These are phyloP conservation scores for Adelphocoris suturalis DNA, from an alignment of 2,888 invertebrate genomes.

Conservation along the genomic window DNA sequence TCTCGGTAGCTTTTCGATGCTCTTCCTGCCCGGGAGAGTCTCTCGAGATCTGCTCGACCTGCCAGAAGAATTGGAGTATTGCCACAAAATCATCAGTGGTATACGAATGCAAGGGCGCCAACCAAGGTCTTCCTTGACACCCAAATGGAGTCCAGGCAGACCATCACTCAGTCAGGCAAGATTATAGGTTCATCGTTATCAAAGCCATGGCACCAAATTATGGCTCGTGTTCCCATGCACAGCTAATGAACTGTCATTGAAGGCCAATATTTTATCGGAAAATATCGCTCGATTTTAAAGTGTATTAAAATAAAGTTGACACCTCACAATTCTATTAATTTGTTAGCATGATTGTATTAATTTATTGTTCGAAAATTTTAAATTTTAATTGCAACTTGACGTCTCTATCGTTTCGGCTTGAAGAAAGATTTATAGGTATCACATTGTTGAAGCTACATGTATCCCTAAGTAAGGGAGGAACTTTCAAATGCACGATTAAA, in stretches of 20 bases:
- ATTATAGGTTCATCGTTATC: not conserved
- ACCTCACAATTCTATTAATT: not conserved
- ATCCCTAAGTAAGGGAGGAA: too few species aligned
- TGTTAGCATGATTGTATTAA: not conserved
- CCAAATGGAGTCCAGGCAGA: not conserved
- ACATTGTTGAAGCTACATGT: too few species aligned
- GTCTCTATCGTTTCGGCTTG: too few species aligned
- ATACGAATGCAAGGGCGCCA: not conserved
- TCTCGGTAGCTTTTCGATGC: conserved; percentile 42
- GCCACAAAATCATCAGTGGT: conserved; percentile 40
- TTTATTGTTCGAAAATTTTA: too few species aligned
- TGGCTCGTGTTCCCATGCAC: not conserved
- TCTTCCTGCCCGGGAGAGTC: conserved; percentile 66
- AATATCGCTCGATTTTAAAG: not conserved
- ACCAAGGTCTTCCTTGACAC: not conserved
- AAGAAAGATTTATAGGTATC: too few species aligned
- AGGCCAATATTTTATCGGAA: not conserved
- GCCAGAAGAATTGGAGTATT: conserved; percentile 54
- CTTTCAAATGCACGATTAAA: too few species aligned
- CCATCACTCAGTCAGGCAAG: not conserved
- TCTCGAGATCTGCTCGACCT: conserved; percentile 61
- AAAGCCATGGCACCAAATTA: not conserved
- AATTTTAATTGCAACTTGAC: too few species aligned
- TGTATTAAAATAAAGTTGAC: not conserved
- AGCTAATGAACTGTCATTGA: not conserved